Evolutionary conservation across 1,140 invertebrate species (phyloP).

Genomic region (Drosophila virilis): DNA sequence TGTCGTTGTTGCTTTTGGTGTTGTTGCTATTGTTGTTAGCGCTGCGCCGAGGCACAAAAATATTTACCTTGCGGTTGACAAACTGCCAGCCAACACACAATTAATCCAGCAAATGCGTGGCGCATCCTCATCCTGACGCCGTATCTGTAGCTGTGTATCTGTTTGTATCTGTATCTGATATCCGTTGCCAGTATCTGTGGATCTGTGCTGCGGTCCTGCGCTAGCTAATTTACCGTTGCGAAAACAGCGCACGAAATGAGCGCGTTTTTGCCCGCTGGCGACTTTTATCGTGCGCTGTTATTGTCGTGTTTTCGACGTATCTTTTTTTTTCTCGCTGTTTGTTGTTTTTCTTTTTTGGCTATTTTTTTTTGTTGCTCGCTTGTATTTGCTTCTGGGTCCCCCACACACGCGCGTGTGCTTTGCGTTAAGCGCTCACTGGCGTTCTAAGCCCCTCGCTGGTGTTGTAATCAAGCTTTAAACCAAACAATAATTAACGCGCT

Average conservation of each 20-base stretch:
- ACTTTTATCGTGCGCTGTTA: constrained; percentile 70
- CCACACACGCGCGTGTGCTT: constrained; percentile 47
- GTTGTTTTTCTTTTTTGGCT: constrained; percentile 16
- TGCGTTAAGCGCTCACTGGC: constrained; percentile 57
- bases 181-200: background rate
- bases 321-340: constrained; percentile 2
- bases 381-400: constrained; percentile 25
- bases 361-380: constrained; percentile 22
- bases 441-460: constrained; percentile 68
- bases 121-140: constrained; percentile 62
- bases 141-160: constrained; percentile 12
- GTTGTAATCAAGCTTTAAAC: constrained; percentile 78
- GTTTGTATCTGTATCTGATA: constrained; percentile 21
- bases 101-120: constrained; percentile 80
- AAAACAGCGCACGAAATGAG: constrained; percentile 78
- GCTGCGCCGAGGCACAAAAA: constrained; percentile 53
- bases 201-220: constrained; percentile 8
- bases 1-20: constrained; percentile 5
- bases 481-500: constrained; percentile 80
- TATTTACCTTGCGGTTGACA: constrained; percentile 84
- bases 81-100: constrained; percentile 80
- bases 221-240: constrained; percentile 68
- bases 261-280: constrained; percentile 77
- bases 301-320: constrained; percentile 41
- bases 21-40: constrained; percentile 10